Base-by-base conservation (phyloP, 2,888 invertebrate genomes). In the Lysandra coridon region DNA sequence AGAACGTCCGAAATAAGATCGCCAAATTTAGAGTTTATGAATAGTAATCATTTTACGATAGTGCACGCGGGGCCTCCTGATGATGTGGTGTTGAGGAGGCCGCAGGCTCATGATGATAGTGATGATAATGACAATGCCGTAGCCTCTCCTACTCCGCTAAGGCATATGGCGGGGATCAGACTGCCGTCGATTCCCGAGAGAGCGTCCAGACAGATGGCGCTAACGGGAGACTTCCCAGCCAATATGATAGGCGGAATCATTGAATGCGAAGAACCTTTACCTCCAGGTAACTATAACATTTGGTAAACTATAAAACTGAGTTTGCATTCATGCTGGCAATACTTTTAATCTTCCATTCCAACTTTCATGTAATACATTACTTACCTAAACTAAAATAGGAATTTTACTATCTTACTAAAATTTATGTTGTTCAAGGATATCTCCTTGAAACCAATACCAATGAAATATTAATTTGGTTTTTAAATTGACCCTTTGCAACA, bases 111-210 rank as follows among this genome's bases (percentile, higher is more conserved):
- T 0, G 92, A 92, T 49, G 95, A 95, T 53, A 91, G 86, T 77
- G 93, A 93, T 82, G 92, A 92, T 80, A 93, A 93, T 82, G 94
- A 94, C 81, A 93, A 93, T 79, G 89, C 91, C 4, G 88, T 92
- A n/a, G 95, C 95, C 76, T 95, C 96, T 23, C 95, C 96, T 10
- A 92, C 96, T 79, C 96, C 96, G 49, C 87, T 96, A 83, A 92
- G 96, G 80, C 97, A 97, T 86, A 95, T 97, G 86, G 96, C 96
- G 69, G 97, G 97, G 77, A 97, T 97, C 4, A 94, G 97, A 79
- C 90, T 98, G 84, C 98, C 98, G 0, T 97, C 97, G 40, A 97
- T 98, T 85, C 97, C 98, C 0, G 98, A 98, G 88, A 95, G 97
- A 82, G 96, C 96, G 1, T 94, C 94, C 14, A 84, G 95, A 83